Conservation (phyloP, 1,140 invertebrate genomes). For the Dryas iulia region DNA sequence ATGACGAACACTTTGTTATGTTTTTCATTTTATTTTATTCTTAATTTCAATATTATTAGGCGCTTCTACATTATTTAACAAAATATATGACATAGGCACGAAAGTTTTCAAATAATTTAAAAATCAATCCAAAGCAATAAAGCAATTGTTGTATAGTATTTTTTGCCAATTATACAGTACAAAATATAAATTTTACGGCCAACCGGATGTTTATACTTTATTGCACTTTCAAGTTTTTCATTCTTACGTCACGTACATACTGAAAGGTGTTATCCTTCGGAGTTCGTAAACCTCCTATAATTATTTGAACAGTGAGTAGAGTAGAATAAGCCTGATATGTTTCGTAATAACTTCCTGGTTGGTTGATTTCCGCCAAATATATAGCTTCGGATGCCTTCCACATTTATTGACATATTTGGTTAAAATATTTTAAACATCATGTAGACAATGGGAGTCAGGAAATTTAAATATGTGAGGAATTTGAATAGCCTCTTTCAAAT, state of each 20-base stretch:
- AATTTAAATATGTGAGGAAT: neutral
- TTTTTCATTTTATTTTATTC: too few species aligned
- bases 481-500: too few species aligned
- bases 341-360: slow-evolving; percentile 46
- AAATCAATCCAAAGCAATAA: too few species aligned
- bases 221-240: neutral
- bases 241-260: slow-evolving; percentile 19
- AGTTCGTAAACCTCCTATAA: slow-evolving; percentile 31
- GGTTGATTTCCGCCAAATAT: slow-evolving; percentile 36
- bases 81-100: too few species aligned
- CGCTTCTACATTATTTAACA: too few species aligned
- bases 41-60: too few species aligned
- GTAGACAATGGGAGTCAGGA: neutral
- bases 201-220: slow-evolving; percentile 1
- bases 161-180: neutral
- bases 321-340: slow-evolving; percentile 14
- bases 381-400: neutral
- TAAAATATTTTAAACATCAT: neutral
- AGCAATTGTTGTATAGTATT: too few species aligned
- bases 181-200: neutral
- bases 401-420: slow-evolving; percentile 2
- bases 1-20: too few species aligned
- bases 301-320: neutral
- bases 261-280: slow-evolving; percentile 51
- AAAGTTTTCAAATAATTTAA: too few species aligned